These are phyloP conservation scores for Drosophila navojoa DNA, from an alignment of 1,140 invertebrate genomes.

Conservation along the genomic window DNA sequence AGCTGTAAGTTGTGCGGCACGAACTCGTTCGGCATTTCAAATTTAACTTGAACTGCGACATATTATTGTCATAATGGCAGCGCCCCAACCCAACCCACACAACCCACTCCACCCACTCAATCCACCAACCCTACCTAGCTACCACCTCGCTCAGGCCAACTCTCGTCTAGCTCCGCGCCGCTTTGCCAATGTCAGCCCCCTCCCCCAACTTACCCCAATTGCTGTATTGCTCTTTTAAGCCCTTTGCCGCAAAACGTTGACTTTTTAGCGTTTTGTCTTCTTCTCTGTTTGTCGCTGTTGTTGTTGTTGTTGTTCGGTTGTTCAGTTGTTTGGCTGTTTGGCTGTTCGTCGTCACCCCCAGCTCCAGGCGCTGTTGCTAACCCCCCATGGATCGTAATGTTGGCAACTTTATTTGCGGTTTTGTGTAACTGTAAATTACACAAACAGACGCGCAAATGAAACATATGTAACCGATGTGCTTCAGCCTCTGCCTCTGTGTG, in stretches of 20 bases:
- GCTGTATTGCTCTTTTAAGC: slow-evolving; percentile 35
- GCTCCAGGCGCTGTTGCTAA: background rate
- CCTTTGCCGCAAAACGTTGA: slow-evolving; percentile 66
- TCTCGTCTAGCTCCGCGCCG: background rate
- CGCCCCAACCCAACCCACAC: background rate
- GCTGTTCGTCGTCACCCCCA: background rate
- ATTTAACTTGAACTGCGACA: slow-evolving; percentile 60
- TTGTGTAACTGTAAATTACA: slow-evolving; percentile 78
- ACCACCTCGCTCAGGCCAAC: background rate
- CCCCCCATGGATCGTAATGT: slow-evolving; percentile 56
- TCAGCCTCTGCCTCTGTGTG: background rate
- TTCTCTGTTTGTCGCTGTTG: background rate
- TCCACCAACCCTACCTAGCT: background rate
- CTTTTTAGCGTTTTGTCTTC: slow-evolving; percentile 79
- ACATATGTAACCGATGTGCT: slow-evolving; percentile 69
- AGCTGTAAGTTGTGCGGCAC: slow-evolving; percentile 40
- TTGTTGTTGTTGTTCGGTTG: slow-evolving; percentile 17
- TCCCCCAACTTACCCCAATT: background rate
- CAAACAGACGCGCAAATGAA: slow-evolving; percentile 77
- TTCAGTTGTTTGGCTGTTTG: too few relatives aligned
- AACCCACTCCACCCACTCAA: background rate
- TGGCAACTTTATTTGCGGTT: slow-evolving; percentile 79
- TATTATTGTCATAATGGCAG: slow-evolving; percentile 74
- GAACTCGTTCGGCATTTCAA: slow-evolving; percentile 46
- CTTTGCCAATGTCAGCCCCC: too few relatives aligned